Percentiles rank a stretch among this genome's conserved stretches.
phyloP scores from a whole-genome alignment of 2,797 vertebrate genomes.

The Falco naumanni region DNA sequence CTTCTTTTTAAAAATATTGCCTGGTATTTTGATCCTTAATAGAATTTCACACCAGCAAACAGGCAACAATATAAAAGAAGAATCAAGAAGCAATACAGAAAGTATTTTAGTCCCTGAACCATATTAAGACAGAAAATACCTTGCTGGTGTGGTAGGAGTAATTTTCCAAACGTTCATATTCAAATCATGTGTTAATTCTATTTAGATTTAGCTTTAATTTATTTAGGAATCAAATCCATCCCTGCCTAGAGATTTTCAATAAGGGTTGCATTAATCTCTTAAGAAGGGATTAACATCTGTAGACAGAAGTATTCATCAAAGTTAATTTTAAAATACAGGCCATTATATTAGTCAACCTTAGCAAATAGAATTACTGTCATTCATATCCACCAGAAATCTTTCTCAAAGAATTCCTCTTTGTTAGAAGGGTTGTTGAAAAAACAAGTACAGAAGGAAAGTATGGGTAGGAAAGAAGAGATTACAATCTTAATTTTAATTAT shows the following conservation, averaged over 20 bases:
- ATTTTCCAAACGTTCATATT: conserved; percentile 1
- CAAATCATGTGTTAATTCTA: conserved; percentile 21
- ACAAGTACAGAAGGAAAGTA: not conserved
- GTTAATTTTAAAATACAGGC: conserved; percentile 48
- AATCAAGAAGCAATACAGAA: not conserved
- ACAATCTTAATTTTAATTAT: conserved; percentile 46
- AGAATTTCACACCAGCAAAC: not conserved
- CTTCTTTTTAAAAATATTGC: not conserved
- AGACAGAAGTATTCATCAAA: conserved; percentile 62
- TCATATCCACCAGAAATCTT: not conserved
- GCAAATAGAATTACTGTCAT: conserved; percentile 18
- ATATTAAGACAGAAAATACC: not conserved
- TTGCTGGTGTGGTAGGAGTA: not conserved
- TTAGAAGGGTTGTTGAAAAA: not conserved
- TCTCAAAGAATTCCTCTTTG: not conserved
- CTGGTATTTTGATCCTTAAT: not conserved
- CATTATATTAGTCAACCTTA: conserved; percentile 31
- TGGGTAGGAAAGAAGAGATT: not conserved
- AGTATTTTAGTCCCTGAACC: not conserved
- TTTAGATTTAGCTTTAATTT: conserved; percentile 58
- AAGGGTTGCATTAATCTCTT: conserved; percentile 57
- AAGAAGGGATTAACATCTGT: conserved; percentile 60
- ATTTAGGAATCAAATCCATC: conserved; percentile 52
- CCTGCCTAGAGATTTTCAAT: conserved; percentile 36
- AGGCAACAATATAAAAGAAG: not conserved